phyloP scores from a whole-genome alignment of 2,888 invertebrate species.

The Trachelus tabidus region DNA sequence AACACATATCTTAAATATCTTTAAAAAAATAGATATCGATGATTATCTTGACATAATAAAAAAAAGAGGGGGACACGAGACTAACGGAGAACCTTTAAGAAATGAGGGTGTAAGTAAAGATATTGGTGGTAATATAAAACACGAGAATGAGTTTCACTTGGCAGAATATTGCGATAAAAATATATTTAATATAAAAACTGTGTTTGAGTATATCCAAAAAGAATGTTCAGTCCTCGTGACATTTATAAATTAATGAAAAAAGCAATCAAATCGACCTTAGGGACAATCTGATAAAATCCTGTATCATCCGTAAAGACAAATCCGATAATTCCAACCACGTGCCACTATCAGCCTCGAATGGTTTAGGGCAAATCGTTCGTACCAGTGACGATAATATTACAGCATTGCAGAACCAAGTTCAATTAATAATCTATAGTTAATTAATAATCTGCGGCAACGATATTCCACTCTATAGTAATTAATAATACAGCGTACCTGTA shows the following conservation, averaged over 20 bases:
- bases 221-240: neutral
- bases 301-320: neutral
- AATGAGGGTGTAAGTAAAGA: neutral
- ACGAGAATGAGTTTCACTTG: neutral
- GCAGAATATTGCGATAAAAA: neutral
- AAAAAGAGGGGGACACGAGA: neutral
- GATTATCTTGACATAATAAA: neutral
- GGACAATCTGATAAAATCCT: neutral
- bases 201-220: neutral
- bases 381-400: neutral
- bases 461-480: constrained; percentile 19
- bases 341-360: neutral
- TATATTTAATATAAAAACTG: neutral
- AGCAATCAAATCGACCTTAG: neutral
- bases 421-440: neutral
- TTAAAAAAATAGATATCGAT: neutral
- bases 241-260: neutral
- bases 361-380: neutral
- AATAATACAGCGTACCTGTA: constrained; percentile 73
- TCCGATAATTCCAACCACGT: neutral
- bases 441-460: neutral
- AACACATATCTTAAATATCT: too few relatives aligned
- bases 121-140: neutral
- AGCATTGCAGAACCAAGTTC: neutral
- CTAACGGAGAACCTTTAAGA: neutral